Evolutionary conservation across 1,140 invertebrate species (phyloP).

Genomic region (Caerostris darwini): DNA sequence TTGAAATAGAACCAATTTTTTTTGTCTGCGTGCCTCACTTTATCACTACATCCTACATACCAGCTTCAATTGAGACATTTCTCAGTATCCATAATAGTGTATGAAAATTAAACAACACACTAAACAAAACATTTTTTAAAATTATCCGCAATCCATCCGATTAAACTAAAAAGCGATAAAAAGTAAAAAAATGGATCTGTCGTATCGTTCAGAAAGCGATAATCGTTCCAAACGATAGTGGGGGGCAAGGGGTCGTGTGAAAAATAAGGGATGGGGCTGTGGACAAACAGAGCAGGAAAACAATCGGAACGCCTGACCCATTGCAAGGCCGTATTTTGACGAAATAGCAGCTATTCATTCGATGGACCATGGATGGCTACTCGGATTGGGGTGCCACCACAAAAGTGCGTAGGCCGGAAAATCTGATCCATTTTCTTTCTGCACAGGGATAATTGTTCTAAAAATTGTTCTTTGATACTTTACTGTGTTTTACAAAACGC

Average conservation of each 20-base stretch:
- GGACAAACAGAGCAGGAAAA: conserved; percentile 22
- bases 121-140: too few relatives aligned
- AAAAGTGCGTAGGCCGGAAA: not conserved
- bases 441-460: not conserved
- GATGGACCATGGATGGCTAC: conserved; percentile 25
- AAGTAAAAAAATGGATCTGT: not conserved
- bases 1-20: too few relatives aligned
- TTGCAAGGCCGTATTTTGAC: conserved; percentile 25
- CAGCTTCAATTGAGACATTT: too few relatives aligned
- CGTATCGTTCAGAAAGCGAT: not conserved
- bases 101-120: too few relatives aligned
- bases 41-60: too few relatives aligned
- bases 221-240: not conserved
- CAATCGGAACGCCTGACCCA: conserved; percentile 20
- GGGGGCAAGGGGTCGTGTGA: not conserved
- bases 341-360: conserved; percentile 25
- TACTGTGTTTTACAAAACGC: too few relatives aligned
- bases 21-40: too few relatives aligned
- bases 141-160: not conserved
- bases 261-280: not conserved
- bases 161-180: not conserved
- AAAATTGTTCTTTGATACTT: too few relatives aligned
- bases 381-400: not conserved
- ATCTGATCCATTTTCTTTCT: not conserved
- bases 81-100: too few relatives aligned